Base-by-base conservation (phyloP, 1,140 invertebrate species). In the Schlechtendalia chinensis region DNA sequence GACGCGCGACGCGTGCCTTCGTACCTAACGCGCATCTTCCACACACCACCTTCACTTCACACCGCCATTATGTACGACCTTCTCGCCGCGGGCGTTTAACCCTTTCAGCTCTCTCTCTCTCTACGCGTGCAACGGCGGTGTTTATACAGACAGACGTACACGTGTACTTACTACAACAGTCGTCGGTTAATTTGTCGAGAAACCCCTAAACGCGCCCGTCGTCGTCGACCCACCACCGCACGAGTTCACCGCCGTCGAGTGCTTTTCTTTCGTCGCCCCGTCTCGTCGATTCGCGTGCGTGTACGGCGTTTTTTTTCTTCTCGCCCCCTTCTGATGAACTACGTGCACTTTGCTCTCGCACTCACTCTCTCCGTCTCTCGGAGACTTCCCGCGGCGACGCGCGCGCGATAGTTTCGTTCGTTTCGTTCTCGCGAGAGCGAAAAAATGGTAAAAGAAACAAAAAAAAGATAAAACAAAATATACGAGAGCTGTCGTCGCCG, bases 151-250 rank as follows among this genome's bases (percentile, higher is more conserved):
- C n/a, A n/a, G n/a, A n/a, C n/a, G n/a, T n/a, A n/a, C n/a, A n/a
- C n/a, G n/a, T n/a, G n/a, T n/a, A n/a, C n/a, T n/a, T n/a, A n/a
- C n/a, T n/a, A n/a, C n/a, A n/a, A n/a, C n/a, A n/a, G 74, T 77
- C 54, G 74, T 19, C 56, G 74, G 56, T 53, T 77, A 77, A 77
- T 77, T 77, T 77, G 74, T 77, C 74, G 59, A 77, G 74, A 59
- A 77, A 77, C 74, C 74, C 74, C 56, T 32, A 77, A 77, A 77
- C 53, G 29, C 32, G 8, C 5, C 16, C 8, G 50, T n/a, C n/a
- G n/a, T n/a, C n/a, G n/a, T n/a, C n/a, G n/a, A n/a, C n/a, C n/a
- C n/a, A n/a, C n/a, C n/a, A n/a, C n/a, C n/a, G n/a, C n/a, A n/a
- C n/a, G 32, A 39, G 32, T 39, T 22, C 27, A 50, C 47, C 69